Evolutionary conservation across 2,113 vertebrate species (phyloP).

Genomic region (Chiloscyllium plagiosum): DNA sequence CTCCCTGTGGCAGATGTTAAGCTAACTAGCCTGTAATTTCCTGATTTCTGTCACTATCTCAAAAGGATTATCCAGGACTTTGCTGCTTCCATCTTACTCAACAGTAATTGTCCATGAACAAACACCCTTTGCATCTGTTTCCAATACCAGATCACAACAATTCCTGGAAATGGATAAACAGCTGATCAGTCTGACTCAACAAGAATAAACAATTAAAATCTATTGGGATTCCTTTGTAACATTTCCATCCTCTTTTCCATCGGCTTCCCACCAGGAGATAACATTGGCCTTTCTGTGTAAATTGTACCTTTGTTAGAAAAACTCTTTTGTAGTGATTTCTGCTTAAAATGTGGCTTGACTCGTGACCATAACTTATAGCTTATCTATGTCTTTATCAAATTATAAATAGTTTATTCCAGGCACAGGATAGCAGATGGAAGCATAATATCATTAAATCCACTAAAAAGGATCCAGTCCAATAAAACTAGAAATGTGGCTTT

Average conservation of each 20-base stretch:
- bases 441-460: not conserved
- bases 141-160: not conserved
- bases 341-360: not conserved
- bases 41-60: not conserved
- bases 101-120: not conserved
- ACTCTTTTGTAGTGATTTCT: not conserved
- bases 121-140: not conserved
- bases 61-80: not conserved
- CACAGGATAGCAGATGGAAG: not conserved
- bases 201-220: not conserved
- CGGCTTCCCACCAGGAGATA: not conserved
- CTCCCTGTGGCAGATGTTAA: too few species aligned
- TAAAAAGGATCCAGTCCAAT: not conserved
- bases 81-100: not conserved
- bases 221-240: not conserved
- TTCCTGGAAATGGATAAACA: not conserved
- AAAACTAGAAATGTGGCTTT: not conserved
- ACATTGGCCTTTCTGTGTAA: not conserved
- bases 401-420: conserved; percentile 6
- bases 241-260: not conserved
- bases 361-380: not conserved
- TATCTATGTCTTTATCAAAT: not conserved
- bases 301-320: not conserved
- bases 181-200: not conserved
- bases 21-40: too few species aligned